Conservation (phyloP, 2,797 vertebrate genomes). For the Yasuhikotakia modesta region DNA sequence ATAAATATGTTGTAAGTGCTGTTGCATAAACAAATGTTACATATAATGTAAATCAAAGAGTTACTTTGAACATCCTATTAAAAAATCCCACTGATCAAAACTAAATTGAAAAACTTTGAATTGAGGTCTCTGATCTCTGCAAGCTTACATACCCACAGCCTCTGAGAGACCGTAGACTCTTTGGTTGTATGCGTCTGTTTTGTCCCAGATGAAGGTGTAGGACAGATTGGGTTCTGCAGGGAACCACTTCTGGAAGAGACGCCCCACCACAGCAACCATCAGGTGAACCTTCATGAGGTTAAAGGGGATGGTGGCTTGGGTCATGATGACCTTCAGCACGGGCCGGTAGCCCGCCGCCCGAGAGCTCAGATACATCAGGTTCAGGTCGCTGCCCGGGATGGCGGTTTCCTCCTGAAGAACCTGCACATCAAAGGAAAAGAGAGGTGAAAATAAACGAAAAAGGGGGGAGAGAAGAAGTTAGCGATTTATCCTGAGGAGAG, state of each 20-base stretch:
- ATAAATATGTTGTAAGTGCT: too few relatives aligned
- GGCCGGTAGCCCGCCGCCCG: constrained; percentile 94
- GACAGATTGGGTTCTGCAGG: constrained; percentile 94
- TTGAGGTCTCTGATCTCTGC: not conserved
- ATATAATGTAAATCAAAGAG: too few relatives aligned
- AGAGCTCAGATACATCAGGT: constrained; percentile 92
- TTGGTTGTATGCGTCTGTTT: constrained; percentile 96
- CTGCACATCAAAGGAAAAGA: constrained; percentile 67
- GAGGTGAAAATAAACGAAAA: constrained; percentile 34
- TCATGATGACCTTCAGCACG: constrained; percentile 95
- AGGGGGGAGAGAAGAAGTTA: constrained; percentile 5
- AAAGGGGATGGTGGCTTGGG: constrained; percentile 90
- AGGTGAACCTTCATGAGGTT: constrained; percentile 99
- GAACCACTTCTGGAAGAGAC: constrained; percentile 98
- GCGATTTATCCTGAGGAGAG: not conserved
- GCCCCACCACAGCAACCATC: constrained; percentile 96
- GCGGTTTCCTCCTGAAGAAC: constrained; percentile 94
- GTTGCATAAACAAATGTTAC: too few relatives aligned
- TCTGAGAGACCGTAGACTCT: constrained; percentile 94
- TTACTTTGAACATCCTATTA: not conserved
- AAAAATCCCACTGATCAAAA: not conserved
- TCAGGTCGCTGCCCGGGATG: constrained; percentile 93
- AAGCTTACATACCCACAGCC: constrained; percentile 87
- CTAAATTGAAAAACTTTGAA: not conserved
- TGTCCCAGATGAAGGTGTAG: constrained; percentile 99